phyloP scores from a whole-genome alignment of 2,888 invertebrate species.

The Pseudolycoriella hygida region DNA sequence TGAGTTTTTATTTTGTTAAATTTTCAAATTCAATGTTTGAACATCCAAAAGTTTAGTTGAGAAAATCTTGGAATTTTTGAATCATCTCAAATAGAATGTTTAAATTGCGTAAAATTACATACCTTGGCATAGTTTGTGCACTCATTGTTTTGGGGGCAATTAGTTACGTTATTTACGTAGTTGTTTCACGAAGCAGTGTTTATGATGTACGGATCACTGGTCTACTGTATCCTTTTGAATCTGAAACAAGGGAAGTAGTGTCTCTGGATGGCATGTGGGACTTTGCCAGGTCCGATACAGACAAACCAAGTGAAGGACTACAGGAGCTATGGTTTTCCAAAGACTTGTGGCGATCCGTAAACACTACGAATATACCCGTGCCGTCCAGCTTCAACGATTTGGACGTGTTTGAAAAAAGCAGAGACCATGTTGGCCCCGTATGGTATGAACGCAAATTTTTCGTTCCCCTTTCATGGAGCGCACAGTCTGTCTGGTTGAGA shows the following conservation, averaged over 20 bases:
- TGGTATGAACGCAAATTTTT: constrained; percentile 94
- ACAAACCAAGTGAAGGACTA: constrained; percentile 55
- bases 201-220: background rate
- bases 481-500: constrained; percentile 60
- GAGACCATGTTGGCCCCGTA: constrained; percentile 89
- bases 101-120: too few species aligned
- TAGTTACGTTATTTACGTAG: too few species aligned
- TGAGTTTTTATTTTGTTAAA: too few species aligned
- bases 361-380: constrained; percentile 78
- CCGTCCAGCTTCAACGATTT: constrained; percentile 94
- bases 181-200: too few species aligned
- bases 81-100: too few species aligned
- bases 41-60: too few species aligned
- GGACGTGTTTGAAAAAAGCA: constrained; percentile 52
- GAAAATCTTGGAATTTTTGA: too few species aligned
- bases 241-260: constrained; percentile 63
- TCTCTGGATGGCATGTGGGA: constrained; percentile 84
- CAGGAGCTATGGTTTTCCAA: constrained; percentile 57
- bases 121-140: too few species aligned
- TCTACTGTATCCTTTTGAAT: constrained; percentile 36
- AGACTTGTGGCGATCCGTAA: constrained; percentile 47
- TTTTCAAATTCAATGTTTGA: too few species aligned
- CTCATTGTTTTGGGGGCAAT: too few species aligned
- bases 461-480: constrained; percentile 48
- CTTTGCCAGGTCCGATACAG: constrained; percentile 56